phyloP scores from a whole-genome alignment of 2,888 invertebrate genomes.

The Cheilosia pagana region DNA sequence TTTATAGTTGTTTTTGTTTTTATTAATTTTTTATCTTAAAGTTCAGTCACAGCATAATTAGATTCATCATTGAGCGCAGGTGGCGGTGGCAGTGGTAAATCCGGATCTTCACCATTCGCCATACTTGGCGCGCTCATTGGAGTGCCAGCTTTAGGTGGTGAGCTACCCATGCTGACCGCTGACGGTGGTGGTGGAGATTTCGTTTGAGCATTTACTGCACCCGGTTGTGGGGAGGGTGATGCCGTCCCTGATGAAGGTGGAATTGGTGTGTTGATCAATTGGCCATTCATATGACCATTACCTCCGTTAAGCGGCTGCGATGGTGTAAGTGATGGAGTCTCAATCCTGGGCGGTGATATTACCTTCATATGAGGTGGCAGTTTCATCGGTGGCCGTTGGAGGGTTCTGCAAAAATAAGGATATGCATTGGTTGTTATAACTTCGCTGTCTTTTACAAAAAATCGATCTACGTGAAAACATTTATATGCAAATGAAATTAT shows the following conservation, averaged over 20 bases:
- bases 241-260: slow-evolving; percentile 79
- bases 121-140: slow-evolving; percentile 71
- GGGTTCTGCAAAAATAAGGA: slow-evolving; percentile 78
- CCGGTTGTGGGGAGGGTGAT: slow-evolving; percentile 70
- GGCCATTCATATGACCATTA: slow-evolving; percentile 65
- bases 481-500: no score
- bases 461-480: neutral
- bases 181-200: slow-evolving; percentile 75
- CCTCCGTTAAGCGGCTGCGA: slow-evolving; percentile 75
- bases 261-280: slow-evolving; percentile 75
- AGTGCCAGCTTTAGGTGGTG: slow-evolving; percentile 59
- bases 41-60: slow-evolving; percentile 84
- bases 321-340: slow-evolving; percentile 81
- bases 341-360: slow-evolving; percentile 83
- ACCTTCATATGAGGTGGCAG: slow-evolving; percentile 83
- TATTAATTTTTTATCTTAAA: slow-evolving; percentile 78
- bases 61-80: slow-evolving; percentile 83
- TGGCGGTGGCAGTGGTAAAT: slow-evolving; percentile 81
- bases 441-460: neutral
- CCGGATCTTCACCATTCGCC: slow-evolving; percentile 80
- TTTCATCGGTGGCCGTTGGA: slow-evolving; percentile 83
- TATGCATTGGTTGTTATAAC: slow-evolving; percentile 5
- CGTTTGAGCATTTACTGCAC: slow-evolving; percentile 75
- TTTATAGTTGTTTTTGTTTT: slow-evolving; percentile 13
- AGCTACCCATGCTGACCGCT: slow-evolving; percentile 69